A percentile compares a stretch with the other conserved stretches of the same genome.
Conservation (phyloP, 1,140 invertebrate genomes). For the Drosophila pandora region DNA sequence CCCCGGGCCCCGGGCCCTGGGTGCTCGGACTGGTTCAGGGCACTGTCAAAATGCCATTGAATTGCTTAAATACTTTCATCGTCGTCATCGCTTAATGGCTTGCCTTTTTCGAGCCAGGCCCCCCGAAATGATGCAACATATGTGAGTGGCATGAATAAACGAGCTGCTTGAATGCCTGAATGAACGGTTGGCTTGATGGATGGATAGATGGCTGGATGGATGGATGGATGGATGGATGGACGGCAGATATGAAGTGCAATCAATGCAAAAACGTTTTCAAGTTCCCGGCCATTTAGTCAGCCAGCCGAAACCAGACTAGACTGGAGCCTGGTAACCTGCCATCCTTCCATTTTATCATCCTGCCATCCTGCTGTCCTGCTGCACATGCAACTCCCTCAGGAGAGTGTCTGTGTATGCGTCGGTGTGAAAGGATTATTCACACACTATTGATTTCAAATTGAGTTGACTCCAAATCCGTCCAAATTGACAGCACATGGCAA, state of each 20-base stretch:
- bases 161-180: slow-evolving; percentile 41
- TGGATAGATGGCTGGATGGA: slow-evolving; percentile 11
- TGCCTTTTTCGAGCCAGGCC: slow-evolving; percentile 53
- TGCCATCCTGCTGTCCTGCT: slow-evolving; percentile 14
- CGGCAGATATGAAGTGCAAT: slow-evolving; percentile 77
- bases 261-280: slow-evolving; percentile 81
- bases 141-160: slow-evolving; percentile 77
- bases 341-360: slow-evolving; percentile 5
- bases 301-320: slow-evolving; percentile 7
- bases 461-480: slow-evolving; percentile 81
- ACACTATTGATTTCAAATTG: slow-evolving; percentile 83
- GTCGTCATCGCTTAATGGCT: slow-evolving; percentile 57
- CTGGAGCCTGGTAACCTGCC: not conserved
- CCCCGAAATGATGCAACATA: slow-evolving; percentile 59
- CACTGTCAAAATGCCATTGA: slow-evolving; percentile 72
- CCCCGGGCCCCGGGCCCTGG: too few species aligned
- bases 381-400: slow-evolving; percentile 46
- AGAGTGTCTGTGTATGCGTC: slow-evolving; percentile 32
- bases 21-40: not conserved
- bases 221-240: slow-evolving; percentile 35
- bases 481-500: slow-evolving; percentile 77
- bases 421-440: slow-evolving; percentile 81
- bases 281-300: slow-evolving; percentile 42
- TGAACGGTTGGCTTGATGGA: slow-evolving; percentile 31
- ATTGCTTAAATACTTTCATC: slow-evolving; percentile 78